Evolutionary conservation across 2,888 invertebrate species (phyloP).

Genomic region (Lasioglossum figueresi): DNA sequence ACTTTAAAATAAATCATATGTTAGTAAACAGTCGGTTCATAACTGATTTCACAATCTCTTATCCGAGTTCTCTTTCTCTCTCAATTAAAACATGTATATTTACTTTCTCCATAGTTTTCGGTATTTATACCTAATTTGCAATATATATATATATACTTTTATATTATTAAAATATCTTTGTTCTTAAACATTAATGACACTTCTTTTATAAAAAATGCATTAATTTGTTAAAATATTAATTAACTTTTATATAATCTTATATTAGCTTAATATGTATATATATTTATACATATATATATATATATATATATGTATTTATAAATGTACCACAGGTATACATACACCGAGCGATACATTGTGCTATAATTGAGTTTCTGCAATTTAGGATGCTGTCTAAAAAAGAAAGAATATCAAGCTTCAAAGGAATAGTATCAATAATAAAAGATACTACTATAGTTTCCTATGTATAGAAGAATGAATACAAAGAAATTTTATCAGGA

Average conservation of each 20-base stretch:
- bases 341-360: background rate
- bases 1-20: constrained; percentile 18
- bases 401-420: background rate
- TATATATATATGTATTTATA: constrained; percentile 9
- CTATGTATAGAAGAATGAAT: background rate
- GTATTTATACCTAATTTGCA: constrained; percentile 33
- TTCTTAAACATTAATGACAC: constrained; percentile 32
- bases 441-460: background rate
- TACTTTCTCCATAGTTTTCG: constrained; percentile 39
- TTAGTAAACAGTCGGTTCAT: constrained; percentile 13
- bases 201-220: constrained; percentile 37
- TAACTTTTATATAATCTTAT: constrained; percentile 19
- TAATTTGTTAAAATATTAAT: constrained; percentile 45
- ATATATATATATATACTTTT: constrained; percentile 32
- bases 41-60: constrained; percentile 13
- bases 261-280: constrained; percentile 22
- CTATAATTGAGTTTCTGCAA: background rate
- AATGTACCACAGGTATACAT: constrained; percentile 21
- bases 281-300: constrained; percentile 10
- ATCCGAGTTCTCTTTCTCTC: background rate
- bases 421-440: background rate
- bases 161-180: constrained; percentile 62
- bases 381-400: background rate
- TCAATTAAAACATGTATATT: constrained; percentile 30
- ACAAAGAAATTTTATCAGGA: background rate